Conservation (phyloP, 1,140 invertebrate species). For the Melitaea cinxia region DNA sequence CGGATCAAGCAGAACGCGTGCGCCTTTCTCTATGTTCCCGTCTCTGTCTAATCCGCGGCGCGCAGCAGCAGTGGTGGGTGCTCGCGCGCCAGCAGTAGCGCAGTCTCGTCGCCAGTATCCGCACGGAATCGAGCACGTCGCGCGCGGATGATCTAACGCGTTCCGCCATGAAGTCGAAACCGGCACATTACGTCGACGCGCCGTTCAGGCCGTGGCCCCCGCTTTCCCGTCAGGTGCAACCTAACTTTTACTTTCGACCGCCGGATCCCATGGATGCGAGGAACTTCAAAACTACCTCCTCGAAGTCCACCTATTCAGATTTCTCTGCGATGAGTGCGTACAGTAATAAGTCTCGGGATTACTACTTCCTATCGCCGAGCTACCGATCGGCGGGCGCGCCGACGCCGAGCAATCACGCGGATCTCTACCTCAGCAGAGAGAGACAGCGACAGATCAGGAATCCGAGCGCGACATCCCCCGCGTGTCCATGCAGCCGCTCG, state of each 20-base stretch:
- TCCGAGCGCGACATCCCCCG: slow-evolving; percentile 61
- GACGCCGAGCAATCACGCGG: slow-evolving; percentile 79
- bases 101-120: slow-evolving; percentile 68
- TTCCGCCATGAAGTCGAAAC: slow-evolving; percentile 78
- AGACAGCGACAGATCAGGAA: slow-evolving; percentile 73
- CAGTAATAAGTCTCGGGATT: slow-evolving; percentile 85
- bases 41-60: slow-evolving; percentile 67
- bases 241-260: slow-evolving; percentile 84
- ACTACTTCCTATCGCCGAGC: slow-evolving; percentile 86
- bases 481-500: slow-evolving; percentile 84
- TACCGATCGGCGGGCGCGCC: slow-evolving; percentile 82
- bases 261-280: slow-evolving; percentile 78
- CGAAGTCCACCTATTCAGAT: slow-evolving; percentile 81
- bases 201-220: slow-evolving; percentile 84
- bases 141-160: slow-evolving; percentile 70
- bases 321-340: slow-evolving; percentile 64
- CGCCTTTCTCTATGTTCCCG: slow-evolving; percentile 73
- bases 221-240: slow-evolving; percentile 82
- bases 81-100: slow-evolving; percentile 66
- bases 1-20: slow-evolving; percentile 69
- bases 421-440: slow-evolving; percentile 67
- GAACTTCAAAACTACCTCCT: slow-evolving; percentile 74
- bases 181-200: slow-evolving; percentile 76
- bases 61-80: slow-evolving; percentile 60
- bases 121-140: slow-evolving; percentile 62